Conservation (phyloP, 2,113 vertebrate genomes). For the Misgurnus anguillicaudatus region DNA sequence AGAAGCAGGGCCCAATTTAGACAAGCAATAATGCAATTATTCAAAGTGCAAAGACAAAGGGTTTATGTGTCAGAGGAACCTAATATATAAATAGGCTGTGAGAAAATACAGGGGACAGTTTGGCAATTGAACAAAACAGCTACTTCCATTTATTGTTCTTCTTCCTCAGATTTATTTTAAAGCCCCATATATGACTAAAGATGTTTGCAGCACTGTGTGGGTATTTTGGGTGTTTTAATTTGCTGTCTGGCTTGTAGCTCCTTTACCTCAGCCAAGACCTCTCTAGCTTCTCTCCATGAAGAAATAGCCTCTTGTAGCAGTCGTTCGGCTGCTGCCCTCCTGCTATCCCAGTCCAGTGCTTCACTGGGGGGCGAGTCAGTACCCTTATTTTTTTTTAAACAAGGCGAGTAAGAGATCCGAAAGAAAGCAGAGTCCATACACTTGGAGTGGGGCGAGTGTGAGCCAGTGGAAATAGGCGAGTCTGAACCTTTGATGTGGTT, state of each 20-base stretch:
- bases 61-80: conserved; percentile 33
- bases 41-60: conserved; percentile 50
- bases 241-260: conserved; percentile 86
- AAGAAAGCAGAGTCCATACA: conserved; percentile 46
- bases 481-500: conserved; percentile 50
- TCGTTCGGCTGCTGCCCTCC: conserved; percentile 83
- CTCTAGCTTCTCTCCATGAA: conserved; percentile 90
- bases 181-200: conserved; percentile 8
- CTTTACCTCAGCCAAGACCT: conserved; percentile 89
- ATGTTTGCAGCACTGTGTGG: conserved; percentile 25
- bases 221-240: conserved; percentile 59
- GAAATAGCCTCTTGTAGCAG: conserved; percentile 89
- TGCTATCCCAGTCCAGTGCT: conserved; percentile 71
- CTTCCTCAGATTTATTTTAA: conserved; percentile 28
- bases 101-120: conserved; percentile 19
- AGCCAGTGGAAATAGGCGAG: conserved; percentile 36
- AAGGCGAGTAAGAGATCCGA: conserved; percentile 32
- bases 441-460: conserved; percentile 46
- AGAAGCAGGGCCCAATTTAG: neutral
- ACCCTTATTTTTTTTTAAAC: conserved; percentile 59
- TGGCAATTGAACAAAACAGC: conserved; percentile 2
- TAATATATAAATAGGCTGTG: conserved; percentile 14
- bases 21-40: conserved; percentile 31
- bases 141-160: conserved; percentile 34
- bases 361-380: conserved; percentile 67